Conservation (phyloP, 2,888 invertebrate genomes). For the Macropis europaea region DNA sequence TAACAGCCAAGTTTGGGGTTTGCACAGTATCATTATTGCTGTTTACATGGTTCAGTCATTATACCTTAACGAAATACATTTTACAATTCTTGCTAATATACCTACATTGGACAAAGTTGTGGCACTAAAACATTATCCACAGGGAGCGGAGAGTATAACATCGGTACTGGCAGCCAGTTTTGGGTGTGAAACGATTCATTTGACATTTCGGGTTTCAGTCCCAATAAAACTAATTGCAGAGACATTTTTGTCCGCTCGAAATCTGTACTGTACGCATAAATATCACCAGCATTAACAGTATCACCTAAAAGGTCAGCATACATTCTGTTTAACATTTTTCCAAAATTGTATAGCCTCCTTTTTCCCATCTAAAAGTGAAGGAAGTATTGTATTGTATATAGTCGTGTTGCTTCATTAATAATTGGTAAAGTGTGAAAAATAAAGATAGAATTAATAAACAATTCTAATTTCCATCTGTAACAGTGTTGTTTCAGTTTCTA, state of each 20-base stretch:
- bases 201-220: constrained; percentile 51
- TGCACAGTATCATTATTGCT: no score
- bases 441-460: no score
- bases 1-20: no score
- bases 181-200: constrained; percentile 46
- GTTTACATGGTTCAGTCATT: no score
- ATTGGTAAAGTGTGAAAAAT: no score
- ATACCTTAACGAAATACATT: no score
- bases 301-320: constrained; percentile 54
- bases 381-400: not conserved
- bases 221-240: constrained; percentile 55
- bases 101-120: constrained; percentile 44
- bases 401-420: constrained; percentile 81
- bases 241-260: constrained; percentile 62
- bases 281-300: constrained; percentile 28
- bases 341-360: constrained; percentile 52
- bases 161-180: constrained; percentile 53
- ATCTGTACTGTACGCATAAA: constrained; percentile 54
- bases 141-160: constrained; percentile 38
- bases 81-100: not conserved
- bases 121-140: constrained; percentile 47
- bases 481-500: no score
- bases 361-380: constrained; percentile 55
- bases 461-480: no score
- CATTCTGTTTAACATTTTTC: constrained; percentile 49